These are phyloP conservation scores for Pseudochirops corinnae DNA, from an alignment of 2,797 vertebrate genomes.

Conservation along the genomic window DNA sequence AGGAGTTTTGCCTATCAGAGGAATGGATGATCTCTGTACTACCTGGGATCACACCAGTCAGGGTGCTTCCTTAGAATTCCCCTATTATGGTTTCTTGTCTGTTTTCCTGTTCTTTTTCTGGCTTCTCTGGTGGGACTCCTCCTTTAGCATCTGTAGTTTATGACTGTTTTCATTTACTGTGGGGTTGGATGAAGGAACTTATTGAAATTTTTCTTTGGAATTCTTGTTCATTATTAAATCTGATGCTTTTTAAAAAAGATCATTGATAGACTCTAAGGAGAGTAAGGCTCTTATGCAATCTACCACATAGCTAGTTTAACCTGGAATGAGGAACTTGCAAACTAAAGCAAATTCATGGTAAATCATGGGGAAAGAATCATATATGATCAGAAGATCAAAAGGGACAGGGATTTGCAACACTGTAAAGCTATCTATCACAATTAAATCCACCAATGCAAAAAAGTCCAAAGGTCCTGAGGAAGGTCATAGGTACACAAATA, in stretches of 20 bases:
- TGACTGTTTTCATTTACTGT: neutral
- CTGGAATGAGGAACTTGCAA: neutral
- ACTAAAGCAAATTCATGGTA: neutral
- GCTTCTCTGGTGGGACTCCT: neutral
- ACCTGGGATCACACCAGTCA: neutral
- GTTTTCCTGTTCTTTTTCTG: neutral
- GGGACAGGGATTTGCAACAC: neutral
- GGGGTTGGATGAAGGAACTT: neutral
- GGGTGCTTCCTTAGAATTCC: neutral
- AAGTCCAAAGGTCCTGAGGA: neutral
- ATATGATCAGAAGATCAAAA: neutral
- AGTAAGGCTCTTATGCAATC: neutral
- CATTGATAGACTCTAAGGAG: neutral
- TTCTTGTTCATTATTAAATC: neutral
- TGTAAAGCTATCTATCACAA: neutral
- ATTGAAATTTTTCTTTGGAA: neutral
- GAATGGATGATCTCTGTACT: neutral
- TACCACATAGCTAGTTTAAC: neutral
- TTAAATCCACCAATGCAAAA: neutral
- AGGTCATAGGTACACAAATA: accelerated
- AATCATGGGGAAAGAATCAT: neutral
- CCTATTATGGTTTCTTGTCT: neutral
- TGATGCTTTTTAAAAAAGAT: neutral
- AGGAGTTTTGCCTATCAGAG: neutral
- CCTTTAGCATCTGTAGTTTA: neutral